Conservation (phyloP, 2,113 vertebrate species). For the Pantherophis guttatus region DNA sequence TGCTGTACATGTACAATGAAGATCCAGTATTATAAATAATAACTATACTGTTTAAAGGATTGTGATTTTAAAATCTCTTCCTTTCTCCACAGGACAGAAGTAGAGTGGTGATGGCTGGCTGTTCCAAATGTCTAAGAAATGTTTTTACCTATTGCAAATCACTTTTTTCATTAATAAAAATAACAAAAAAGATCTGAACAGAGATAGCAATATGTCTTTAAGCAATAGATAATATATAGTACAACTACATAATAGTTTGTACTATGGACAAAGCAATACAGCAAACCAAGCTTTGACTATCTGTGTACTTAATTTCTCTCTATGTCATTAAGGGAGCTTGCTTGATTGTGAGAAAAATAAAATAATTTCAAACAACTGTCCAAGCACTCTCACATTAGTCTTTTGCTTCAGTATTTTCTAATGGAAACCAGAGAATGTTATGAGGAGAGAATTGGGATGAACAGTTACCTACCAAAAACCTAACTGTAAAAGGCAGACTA, state of each 20-base stretch:
- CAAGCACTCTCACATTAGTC: rapidly evolving
- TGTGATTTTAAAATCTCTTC: background rate
- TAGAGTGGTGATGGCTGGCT: background rate
- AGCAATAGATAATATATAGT: background rate
- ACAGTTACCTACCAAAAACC: no score
- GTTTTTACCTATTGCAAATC: background rate
- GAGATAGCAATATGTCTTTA: background rate
- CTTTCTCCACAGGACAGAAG: background rate
- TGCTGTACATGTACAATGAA: background rate
- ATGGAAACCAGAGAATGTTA: rapidly evolving
- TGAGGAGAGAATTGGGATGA: background rate
- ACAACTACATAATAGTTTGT: background rate
- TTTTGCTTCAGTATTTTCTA: background rate
- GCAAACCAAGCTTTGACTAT: background rate
- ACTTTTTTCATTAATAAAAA: background rate
- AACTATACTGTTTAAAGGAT: background rate
- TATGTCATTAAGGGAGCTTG: background rate
- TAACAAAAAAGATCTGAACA: background rate
- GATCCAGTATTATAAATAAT: background rate
- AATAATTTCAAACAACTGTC: background rate
- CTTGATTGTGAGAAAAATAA: background rate
- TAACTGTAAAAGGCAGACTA: no score
- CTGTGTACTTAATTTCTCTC: background rate
- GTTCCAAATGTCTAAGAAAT: background rate
- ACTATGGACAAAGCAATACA: background rate